phyloP scores from a whole-genome alignment of 2,113 vertebrate species.

The Sturnus vulgaris region DNA sequence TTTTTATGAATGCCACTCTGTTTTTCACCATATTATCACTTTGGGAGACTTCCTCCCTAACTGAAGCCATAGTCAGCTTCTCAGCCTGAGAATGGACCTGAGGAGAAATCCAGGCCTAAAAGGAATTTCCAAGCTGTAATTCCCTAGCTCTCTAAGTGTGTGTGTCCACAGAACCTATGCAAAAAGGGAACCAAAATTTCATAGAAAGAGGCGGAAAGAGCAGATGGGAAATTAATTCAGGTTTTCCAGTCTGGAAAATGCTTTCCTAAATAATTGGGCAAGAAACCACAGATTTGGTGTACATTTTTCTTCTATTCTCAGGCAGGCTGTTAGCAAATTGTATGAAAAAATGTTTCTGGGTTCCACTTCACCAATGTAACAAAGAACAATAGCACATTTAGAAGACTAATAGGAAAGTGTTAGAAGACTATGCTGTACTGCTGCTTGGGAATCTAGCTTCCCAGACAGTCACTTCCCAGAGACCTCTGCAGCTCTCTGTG shows the following conservation, averaged over 20 bases:
- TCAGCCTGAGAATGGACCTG: too few species aligned
- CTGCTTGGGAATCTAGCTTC: neutral
- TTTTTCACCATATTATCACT: too few species aligned
- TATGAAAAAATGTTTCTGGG: neutral
- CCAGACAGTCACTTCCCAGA: neutral
- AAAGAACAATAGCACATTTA: neutral
- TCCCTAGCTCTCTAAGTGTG: too few species aligned
- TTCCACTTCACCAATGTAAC: neutral
- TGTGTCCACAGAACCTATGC: neutral
- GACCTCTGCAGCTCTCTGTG: neutral
- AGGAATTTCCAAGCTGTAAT: too few species aligned
- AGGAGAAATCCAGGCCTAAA: too few species aligned
- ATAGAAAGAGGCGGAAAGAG: neutral
- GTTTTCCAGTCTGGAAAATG: neutral
- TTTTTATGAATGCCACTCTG: too few species aligned
- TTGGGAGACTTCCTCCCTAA: too few species aligned
- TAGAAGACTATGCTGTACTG: neutral
- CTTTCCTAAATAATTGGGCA: neutral
- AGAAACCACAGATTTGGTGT: neutral
- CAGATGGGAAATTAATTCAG: neutral
- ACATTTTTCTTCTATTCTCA: neutral
- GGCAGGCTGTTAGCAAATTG: neutral
- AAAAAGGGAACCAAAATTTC: neutral
- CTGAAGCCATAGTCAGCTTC: too few species aligned
- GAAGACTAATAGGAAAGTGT: neutral